phyloP scores from a whole-genome alignment of 2,888 invertebrate genomes.

The Himalopsyche anomala region DNA sequence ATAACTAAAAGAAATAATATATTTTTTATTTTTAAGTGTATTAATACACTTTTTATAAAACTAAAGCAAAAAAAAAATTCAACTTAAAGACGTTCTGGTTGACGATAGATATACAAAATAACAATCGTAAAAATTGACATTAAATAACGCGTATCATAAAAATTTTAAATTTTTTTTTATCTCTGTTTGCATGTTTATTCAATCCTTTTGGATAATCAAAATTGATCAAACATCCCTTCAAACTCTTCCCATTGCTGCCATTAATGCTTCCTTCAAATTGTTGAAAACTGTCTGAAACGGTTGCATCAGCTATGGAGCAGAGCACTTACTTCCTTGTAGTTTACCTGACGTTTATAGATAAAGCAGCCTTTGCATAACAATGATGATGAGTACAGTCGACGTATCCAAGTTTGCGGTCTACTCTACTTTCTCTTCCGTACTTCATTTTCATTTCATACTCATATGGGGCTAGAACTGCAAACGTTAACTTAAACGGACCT shows the following conservation, averaged over 20 bases:
- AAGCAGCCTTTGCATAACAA: conserved; percentile 58
- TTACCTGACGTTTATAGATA: conserved; percentile 58
- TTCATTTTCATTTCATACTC: conserved; percentile 17
- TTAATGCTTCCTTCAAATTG: conserved; percentile 45
- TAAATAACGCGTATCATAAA: no score
- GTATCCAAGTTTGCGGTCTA: conserved; percentile 47
- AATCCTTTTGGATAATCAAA: conserved; percentile 1
- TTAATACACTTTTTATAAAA: no score
- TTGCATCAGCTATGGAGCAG: conserved; percentile 39
- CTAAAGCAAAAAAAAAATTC: no score
- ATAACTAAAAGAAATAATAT: no score
- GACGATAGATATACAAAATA: no score
- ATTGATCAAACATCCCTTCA: conserved; percentile 22
- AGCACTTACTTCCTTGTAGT: conserved; percentile 37
- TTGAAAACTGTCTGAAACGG: conserved; percentile 44
- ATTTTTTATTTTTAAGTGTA: no score
- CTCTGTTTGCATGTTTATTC: neutral
- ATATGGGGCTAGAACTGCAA: neutral
- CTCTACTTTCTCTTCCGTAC: conserved; percentile 13
- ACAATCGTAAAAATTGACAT: no score
- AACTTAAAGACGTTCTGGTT: no score
- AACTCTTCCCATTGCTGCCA: conserved; percentile 45
- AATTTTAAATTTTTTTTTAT: neutral
- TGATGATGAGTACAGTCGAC: conserved; percentile 49
- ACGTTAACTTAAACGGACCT: neutral